Base-by-base conservation (phyloP, 2,113 vertebrate genomes). In the Sclerurus mexicanus region DNA sequence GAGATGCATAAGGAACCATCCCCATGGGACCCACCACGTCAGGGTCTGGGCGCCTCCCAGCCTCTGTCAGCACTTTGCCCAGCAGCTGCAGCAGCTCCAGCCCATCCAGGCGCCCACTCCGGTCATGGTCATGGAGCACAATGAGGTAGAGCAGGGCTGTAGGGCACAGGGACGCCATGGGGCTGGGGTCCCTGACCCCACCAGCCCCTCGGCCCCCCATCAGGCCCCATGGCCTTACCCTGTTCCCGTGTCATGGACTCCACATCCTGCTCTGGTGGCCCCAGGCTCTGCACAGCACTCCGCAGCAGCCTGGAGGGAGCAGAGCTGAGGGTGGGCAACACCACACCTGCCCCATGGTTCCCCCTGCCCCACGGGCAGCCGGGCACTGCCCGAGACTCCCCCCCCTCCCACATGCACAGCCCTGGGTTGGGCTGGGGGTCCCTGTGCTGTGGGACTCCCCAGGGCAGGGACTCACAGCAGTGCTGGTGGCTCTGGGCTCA, bases 41-140 rank as follows among this genome's bases (percentile, higher is more conserved):
- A 11, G 94, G 96, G n/a, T 86, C 53, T 3, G 92, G 96, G 53
- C 7, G 49, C 39, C 33, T 85, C 59, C 93, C 91, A 14, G 90
- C 79, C 91, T 97, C 90, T 39, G 96, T 93, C 88, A 98, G 97
- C 66, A 98, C 98, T 3, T 97, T 97, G 5, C 96, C 97, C 35
- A 99, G 87, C 20, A 99, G 94, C 90, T 98, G 98, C 98, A 99
- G 97, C 92, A 99, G 97, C 95, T 99, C 99, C 90, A 99, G 96
- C 31, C 99, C 99, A 8, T 99, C 99, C 97, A 99, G 97, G 35
- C 64, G 85, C 31, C 98, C 97, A 6, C 97, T 99, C 93, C 98
- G 97, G 90, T 99, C 99, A 0, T 97, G 98, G 97, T 99, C 99
- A 1, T 99, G 98, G 18, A 99, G 97, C 35, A 98, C 97, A 14